phyloP scores from a whole-genome alignment of 2,888 invertebrate species.

The Eupeodes luniger region DNA sequence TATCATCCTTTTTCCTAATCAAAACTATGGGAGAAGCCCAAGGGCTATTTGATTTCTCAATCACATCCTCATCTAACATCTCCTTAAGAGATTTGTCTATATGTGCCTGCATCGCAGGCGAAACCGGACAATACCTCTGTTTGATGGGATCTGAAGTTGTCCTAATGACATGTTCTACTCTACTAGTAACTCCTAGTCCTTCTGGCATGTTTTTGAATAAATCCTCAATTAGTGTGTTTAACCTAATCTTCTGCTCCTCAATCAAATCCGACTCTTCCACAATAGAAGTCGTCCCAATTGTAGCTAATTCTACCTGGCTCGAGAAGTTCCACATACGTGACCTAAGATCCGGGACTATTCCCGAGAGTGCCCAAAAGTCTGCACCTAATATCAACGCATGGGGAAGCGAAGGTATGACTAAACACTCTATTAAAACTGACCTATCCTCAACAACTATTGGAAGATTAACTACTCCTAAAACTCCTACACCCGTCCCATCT shows the following conservation, averaged over 20 bases:
- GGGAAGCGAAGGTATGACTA: neutral
- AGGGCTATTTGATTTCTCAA: neutral
- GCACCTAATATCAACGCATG: neutral
- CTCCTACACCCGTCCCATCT: slow-evolving; percentile 1
- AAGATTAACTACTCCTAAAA: neutral
- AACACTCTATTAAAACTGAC: neutral
- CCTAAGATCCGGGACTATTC: neutral
- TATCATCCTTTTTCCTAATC: slow-evolving; percentile 76
- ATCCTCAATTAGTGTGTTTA: too few species aligned
- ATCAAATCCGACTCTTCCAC: neutral
- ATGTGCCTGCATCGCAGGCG: slow-evolving; percentile 58
- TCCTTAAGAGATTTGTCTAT: neutral
- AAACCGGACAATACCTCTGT: slow-evolving; percentile 69
- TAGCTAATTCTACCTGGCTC: neutral
- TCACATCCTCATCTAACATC: neutral
- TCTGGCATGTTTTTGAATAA: neutral
- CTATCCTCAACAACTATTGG: neutral
- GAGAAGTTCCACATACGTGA: neutral
- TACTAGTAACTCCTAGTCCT: neutral
- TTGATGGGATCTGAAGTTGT: slow-evolving; percentile 58
- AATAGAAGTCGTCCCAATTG: neutral
- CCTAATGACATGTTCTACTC: slow-evolving; percentile 51
- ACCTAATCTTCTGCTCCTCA: too few species aligned
- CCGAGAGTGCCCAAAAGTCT: neutral
- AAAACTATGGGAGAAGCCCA: slow-evolving; percentile 42